A percentile compares a stretch with the other conserved stretches of the same genome.
These are phyloP conservation scores for Sisyra nigra DNA, from an alignment of 2,888 invertebrate species.

Conservation along the genomic window DNA sequence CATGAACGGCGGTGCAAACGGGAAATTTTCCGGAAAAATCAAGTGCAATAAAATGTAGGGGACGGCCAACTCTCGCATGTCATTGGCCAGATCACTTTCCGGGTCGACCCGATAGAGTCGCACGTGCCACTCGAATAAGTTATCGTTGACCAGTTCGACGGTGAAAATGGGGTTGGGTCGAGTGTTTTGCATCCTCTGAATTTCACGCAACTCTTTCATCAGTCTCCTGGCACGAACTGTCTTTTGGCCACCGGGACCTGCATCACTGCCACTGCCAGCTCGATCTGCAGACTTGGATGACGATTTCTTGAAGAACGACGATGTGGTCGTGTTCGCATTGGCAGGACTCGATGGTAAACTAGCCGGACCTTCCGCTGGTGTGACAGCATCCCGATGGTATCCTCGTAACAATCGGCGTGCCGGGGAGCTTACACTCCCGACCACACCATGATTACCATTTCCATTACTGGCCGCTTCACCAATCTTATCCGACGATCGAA, in stretches of 20 bases:
- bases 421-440: slow-evolving; percentile 24
- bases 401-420: slow-evolving; percentile 22
- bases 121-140: slow-evolving; percentile 78
- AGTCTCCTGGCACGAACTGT: slow-evolving; percentile 58
- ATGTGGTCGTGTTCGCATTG: slow-evolving; percentile 22
- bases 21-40: slow-evolving; percentile 76
- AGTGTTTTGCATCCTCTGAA: slow-evolving; percentile 53
- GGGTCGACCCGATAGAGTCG: slow-evolving; percentile 66
- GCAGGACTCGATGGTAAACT: slow-evolving; percentile 34
- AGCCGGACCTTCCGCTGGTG: slow-evolving; percentile 25
- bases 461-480: slow-evolving; percentile 31
- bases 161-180: slow-evolving; percentile 60
- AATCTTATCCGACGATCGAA: slow-evolving; percentile 54
- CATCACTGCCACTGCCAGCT: slow-evolving; percentile 5
- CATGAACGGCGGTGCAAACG: slow-evolving; percentile 75
- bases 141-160: slow-evolving; percentile 73
- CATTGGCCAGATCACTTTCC: slow-evolving; percentile 67
- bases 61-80: slow-evolving; percentile 62
- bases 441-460: background rate
- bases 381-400: slow-evolving; percentile 21
- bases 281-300: slow-evolving; percentile 10
- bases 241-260: slow-evolving; percentile 32
- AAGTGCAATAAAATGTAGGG: slow-evolving; percentile 61
- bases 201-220: slow-evolving; percentile 74
- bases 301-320: slow-evolving; percentile 26